Evolutionary conservation across 2,113 vertebrate species (phyloP).

Genomic region (Scophthalmus maximus): DNA sequence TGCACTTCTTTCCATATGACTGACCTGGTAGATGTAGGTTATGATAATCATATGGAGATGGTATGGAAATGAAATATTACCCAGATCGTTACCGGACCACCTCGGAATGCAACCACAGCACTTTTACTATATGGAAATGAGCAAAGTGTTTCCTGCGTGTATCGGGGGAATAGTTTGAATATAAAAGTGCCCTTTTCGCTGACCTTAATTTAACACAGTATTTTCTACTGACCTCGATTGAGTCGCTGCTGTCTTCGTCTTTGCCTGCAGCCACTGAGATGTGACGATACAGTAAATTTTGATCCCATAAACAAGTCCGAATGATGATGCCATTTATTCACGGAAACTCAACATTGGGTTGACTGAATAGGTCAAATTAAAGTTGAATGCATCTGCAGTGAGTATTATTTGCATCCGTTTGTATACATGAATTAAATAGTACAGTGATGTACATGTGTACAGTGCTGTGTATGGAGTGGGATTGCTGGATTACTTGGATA

Average conservation of each 20-base stretch:
- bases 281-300: constrained; percentile 49
- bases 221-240: constrained; percentile 52
- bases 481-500: not conserved
- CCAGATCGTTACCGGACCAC: constrained; percentile 28
- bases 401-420: not conserved
- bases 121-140: constrained; percentile 55
- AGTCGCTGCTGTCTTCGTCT: constrained; percentile 15
- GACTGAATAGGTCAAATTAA: constrained; percentile 46
- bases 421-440: not conserved
- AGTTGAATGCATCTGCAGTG: constrained; percentile 25
- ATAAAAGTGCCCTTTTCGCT: constrained; percentile 32
- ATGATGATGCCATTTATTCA: constrained; percentile 49
- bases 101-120: constrained; percentile 39
- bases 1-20: not conserved
- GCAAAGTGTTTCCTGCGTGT: constrained; percentile 32
- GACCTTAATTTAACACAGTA: constrained; percentile 51
- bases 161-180: constrained; percentile 33
- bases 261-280: constrained; percentile 35
- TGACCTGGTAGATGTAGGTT: constrained; percentile 27
- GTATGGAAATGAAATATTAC: constrained; percentile 60
- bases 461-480: not conserved
- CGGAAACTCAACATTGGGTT: constrained; percentile 36
- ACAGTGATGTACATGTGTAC: not conserved
- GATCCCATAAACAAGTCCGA: constrained; percentile 47
- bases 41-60: constrained; percentile 64